These are phyloP conservation scores for Pristionchus exspectatus DNA, from an alignment of 2,888 invertebrate species.

Conservation along the genomic window DNA sequence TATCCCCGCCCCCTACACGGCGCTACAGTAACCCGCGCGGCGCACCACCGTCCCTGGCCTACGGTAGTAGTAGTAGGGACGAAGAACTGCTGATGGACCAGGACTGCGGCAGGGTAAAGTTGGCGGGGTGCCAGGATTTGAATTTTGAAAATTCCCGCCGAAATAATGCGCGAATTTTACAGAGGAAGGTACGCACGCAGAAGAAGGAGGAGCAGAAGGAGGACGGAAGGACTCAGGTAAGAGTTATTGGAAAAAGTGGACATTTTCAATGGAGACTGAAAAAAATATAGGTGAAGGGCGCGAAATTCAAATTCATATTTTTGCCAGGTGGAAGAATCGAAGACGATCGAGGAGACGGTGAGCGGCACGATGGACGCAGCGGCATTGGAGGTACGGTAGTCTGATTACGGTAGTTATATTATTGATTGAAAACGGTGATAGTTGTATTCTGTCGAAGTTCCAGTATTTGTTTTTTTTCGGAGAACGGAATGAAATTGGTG, in stretches of 20 bases:
- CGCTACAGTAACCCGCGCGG: constrained; percentile 1
- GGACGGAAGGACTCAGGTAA: constrained; percentile 12
- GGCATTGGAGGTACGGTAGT: constrained; percentile 10
- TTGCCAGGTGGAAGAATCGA: constrained; percentile 11
- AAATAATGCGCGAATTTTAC: not conserved
- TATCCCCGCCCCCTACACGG: not conserved
- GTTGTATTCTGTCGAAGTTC: too few relatives aligned
- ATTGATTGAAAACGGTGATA: too few relatives aligned
- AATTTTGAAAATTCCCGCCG: not conserved
- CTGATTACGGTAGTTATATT: too few relatives aligned
- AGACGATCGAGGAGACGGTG: constrained; percentile 21
- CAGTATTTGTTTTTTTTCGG: too few relatives aligned
- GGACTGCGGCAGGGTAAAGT: not conserved
- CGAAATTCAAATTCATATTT: not conserved
- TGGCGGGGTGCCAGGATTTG: constrained; percentile 21
- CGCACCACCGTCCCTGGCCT: not conserved
- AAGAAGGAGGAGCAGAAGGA: constrained; percentile 51
- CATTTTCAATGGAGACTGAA: not conserved
- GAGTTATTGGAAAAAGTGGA: not conserved
- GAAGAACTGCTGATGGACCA: not conserved
- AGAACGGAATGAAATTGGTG: too few relatives aligned
- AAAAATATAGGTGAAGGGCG: not conserved
- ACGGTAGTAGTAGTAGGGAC: constrained; percentile 52
- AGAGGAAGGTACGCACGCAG: constrained; percentile 32
- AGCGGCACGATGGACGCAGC: not conserved